A percentile compares a stretch with the other conserved stretches of the same genome.
These are phyloP conservation scores for Drosophila seguyi DNA, from an alignment of 1,140 invertebrate genomes.

Conservation along the genomic window DNA sequence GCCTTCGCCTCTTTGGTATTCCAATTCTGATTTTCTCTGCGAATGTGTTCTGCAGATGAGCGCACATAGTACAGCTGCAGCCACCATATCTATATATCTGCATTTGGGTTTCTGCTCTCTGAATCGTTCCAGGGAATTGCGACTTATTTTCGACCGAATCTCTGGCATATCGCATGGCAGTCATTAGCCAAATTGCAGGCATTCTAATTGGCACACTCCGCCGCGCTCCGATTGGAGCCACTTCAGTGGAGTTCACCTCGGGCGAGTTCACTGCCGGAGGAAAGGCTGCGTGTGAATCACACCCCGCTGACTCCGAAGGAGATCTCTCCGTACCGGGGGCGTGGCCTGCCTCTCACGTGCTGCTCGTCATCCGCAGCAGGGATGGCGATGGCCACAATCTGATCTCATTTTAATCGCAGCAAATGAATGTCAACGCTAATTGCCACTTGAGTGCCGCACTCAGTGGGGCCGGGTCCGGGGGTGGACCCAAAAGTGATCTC, in stretches of 20 bases:
- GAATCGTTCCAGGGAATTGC: constrained; percentile 27
- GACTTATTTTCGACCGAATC: constrained; percentile 21
- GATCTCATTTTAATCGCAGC: constrained; percentile 79
- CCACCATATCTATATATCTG: constrained; percentile 10
- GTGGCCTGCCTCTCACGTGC: constrained; percentile 50
- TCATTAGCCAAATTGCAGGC: constrained; percentile 34
- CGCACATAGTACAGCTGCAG: constrained; percentile 19
- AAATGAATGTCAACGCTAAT: constrained; percentile 81
- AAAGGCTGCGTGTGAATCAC: constrained; percentile 56
- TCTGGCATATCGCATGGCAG: constrained; percentile 11
- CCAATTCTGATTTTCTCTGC: constrained; percentile 57
- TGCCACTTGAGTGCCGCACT: constrained; percentile 51
- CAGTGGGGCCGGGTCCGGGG: neutral
- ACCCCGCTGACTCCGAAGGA: constrained; percentile 13
- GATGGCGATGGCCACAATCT: constrained; percentile 53
- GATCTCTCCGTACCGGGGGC: constrained; percentile 20
- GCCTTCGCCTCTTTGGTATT: constrained; percentile 18
- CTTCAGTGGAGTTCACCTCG: constrained; percentile 8
- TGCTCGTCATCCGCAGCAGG: constrained; percentile 44
- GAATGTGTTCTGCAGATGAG: constrained; percentile 64
- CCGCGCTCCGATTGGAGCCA: neutral
- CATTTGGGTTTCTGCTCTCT: constrained; percentile 1
- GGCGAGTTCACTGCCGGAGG: neutral
- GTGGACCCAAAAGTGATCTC: constrained; percentile 44
- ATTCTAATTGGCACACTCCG: constrained; percentile 39